Percentiles rank a stretch among this genome's conserved stretches.
Evolutionary conservation across 1,140 invertebrate species (phyloP).

Genomic region (Rhopalosiphum padi): DNA sequence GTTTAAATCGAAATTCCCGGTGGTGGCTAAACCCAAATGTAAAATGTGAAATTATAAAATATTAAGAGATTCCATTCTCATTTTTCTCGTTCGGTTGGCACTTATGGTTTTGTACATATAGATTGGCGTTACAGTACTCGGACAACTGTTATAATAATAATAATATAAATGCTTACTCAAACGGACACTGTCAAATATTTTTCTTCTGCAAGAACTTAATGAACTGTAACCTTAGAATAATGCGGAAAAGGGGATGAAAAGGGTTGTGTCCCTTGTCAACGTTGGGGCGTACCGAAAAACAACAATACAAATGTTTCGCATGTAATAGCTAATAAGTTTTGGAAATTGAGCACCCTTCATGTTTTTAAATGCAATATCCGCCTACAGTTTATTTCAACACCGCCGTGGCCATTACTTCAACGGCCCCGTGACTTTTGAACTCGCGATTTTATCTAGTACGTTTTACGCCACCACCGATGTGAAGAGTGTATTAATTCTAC

Average conservation of each 20-base stretch:
- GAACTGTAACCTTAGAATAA: slow-evolving; percentile 31
- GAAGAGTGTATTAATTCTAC: slow-evolving; percentile 23
- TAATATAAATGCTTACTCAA: slow-evolving; percentile 13
- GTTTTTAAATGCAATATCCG: slow-evolving; percentile 51
- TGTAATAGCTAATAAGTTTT: slow-evolving; percentile 47
- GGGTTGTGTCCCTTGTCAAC: slow-evolving; percentile 40
- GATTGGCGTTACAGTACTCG: neutral
- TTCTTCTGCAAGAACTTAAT: slow-evolving; percentile 36
- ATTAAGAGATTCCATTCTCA: neutral
- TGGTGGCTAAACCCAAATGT: too few relatives aligned
- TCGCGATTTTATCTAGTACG: slow-evolving; percentile 35
- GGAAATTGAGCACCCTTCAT: slow-evolving; percentile 19
- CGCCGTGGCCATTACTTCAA: slow-evolving; percentile 23
- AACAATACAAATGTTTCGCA: slow-evolving; percentile 32
- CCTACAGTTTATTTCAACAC: neutral
- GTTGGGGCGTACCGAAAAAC: slow-evolving; percentile 22
- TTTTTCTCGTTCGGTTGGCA: neutral
- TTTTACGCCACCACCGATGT: neutral
- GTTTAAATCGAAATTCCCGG: too few relatives aligned
- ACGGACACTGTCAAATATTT: slow-evolving; percentile 14
- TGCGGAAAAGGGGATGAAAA: slow-evolving; percentile 41
- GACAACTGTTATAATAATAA: neutral
- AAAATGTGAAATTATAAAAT: neutral
- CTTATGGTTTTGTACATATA: neutral
- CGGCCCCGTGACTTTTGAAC: slow-evolving; percentile 10